Base-by-base conservation (phyloP, 2,888 invertebrate species). In the Apoda limacodes region DNA sequence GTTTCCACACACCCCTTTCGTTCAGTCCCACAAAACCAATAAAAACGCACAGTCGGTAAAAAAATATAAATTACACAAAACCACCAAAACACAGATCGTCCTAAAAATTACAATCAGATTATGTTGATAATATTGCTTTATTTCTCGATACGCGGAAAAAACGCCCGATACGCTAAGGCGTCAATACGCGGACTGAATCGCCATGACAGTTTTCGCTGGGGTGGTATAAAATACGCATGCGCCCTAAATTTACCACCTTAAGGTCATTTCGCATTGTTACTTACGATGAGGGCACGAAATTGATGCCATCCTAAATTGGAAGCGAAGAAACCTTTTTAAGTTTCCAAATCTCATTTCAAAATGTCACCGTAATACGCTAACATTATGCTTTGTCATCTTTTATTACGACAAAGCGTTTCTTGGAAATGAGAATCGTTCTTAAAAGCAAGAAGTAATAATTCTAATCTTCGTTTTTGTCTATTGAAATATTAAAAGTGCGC, bases 141-240 rank as follows among this genome's bases (percentile, higher is more conserved):
- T n/a, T n/a, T 17, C 7, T 17, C 17, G 5, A 34, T 29, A 27
- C 30, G 30, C 35, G 34, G 34, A 35, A 37, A 40, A 43, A 29
- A 60, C 62, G 61, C 54, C 55, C 52, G 58, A n/a, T n/a, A 45
- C 46, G 43, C 30, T 11, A 13, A 52, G 62, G 60, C 68, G 75
- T 76, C 76, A 47, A 76, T 76, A 75, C 70, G 60, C 62, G 55
- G 33, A 78, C 76, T 78, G 75, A 64, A 52, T 55, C 46, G 76
- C 78, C 78, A 78, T 78, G 74, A 65, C 66, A 64, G 65, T 62
- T 60, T 58, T 42, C 38, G 56, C 62, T 58, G 64, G 72, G 72
- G 60, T 55, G 45, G 45, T 45, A 31, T n/a, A n/a, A n/a, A n/a
- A n/a, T 45, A 47, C 72, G 76, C 76, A 66, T 61, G 78, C 78